Evolutionary conservation across 2,888 invertebrate species (phyloP).

Genomic region (Lissocephala sabroskyi): DNA sequence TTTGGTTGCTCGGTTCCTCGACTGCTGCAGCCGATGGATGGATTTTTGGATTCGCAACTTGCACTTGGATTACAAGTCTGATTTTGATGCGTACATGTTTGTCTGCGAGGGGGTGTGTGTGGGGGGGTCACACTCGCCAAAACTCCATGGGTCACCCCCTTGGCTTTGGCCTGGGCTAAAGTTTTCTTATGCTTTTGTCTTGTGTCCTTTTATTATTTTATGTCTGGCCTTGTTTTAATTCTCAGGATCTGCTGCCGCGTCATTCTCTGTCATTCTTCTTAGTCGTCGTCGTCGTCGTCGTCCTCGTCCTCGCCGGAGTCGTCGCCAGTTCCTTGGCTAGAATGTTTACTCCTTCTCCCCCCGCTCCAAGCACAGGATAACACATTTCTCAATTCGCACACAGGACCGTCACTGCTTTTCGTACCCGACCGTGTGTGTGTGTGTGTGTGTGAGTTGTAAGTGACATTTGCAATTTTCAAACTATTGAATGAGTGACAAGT

Average conservation of each 20-base stretch:
- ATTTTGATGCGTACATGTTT: conserved; percentile 64
- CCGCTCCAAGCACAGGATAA: not conserved
- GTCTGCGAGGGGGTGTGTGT: conserved; percentile 15
- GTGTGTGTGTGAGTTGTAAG: conserved; percentile 51
- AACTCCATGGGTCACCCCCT: conserved; percentile 41
- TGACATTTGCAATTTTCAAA: conserved; percentile 70
- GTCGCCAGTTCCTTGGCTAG: conserved; percentile 30
- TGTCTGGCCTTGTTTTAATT: conserved; percentile 67
- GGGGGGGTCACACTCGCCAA: conserved; percentile 6
- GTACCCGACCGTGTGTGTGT: conserved; percentile 2
- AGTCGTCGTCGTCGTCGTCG: conserved; percentile 43
- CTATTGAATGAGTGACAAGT: conserved; percentile 70
- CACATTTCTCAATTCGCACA: no score
- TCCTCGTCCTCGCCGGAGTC: conserved; percentile 41
- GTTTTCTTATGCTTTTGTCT: conserved; percentile 65
- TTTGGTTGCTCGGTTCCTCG: no score
- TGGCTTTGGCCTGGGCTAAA: conserved; percentile 23
- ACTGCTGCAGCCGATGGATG: conserved; percentile 59
- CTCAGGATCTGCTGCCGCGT: conserved; percentile 59
- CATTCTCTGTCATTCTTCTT: conserved; percentile 41
- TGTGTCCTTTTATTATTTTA: conserved; percentile 66
- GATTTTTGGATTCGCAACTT: conserved; percentile 65
- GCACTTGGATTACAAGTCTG: conserved; percentile 67
- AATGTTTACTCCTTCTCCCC: conserved; percentile 32
- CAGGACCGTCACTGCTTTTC: not conserved